A percentile compares a stretch with the other conserved stretches of the same genome.
Conservation (phyloP, 1,140 invertebrate species). For the Tachypleus tridentatus region DNA sequence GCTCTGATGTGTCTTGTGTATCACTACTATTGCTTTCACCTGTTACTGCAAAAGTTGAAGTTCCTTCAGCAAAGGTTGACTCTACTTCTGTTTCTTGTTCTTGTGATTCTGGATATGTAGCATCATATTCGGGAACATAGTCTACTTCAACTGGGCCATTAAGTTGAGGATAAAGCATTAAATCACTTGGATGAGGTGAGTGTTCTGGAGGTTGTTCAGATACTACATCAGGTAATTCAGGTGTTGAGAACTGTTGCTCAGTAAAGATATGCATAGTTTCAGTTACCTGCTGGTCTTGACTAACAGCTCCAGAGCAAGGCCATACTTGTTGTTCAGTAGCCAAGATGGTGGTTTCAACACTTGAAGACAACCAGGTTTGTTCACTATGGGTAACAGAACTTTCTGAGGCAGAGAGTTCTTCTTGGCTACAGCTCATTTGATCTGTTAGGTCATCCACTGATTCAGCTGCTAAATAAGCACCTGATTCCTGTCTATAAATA, state of each 20-base stretch:
- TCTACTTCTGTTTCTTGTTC: too few species aligned
- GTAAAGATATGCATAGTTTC: background rate
- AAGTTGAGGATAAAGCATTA: constrained; percentile 11
- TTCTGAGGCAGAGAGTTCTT: constrained; percentile 22
- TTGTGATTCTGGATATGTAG: constrained; percentile 16
- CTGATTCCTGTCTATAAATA: too few species aligned
- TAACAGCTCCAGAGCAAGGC: background rate
- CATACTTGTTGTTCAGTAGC: constrained; percentile 10
- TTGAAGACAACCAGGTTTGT: constrained; percentile 22
- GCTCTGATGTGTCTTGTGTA: background rate
- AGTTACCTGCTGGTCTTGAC: background rate
- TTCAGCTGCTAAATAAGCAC: too few species aligned
- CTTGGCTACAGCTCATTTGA: constrained; percentile 6
- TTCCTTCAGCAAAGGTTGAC: background rate
- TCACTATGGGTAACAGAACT: constrained; percentile 22
- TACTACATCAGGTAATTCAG: background rate
- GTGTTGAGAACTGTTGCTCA: background rate
- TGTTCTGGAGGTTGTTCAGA: too few species aligned
- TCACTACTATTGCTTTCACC: background rate
- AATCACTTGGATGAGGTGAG: too few species aligned
- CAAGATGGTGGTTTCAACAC: constrained; percentile 21
- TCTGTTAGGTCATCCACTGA: too few species aligned
- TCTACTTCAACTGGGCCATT: constrained; percentile 47
- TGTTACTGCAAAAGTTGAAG: background rate
- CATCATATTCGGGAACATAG: constrained; percentile 38